Evolutionary conservation across 2,888 invertebrate species (phyloP), one percentile per base, ranked within the genome.

Genomic region (Cataglyphis livida): DNA sequence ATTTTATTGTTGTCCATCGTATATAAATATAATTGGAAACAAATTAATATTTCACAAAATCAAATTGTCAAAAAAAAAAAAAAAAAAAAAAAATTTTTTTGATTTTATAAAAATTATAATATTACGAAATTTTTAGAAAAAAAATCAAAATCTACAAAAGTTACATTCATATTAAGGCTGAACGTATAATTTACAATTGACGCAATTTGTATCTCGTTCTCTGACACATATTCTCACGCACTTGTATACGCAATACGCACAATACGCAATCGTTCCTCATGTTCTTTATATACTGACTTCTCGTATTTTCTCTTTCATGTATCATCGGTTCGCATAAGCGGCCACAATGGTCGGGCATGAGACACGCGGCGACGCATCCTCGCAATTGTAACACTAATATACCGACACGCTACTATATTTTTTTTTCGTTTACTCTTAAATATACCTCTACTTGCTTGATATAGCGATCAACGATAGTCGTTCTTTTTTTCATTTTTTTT

Each of bases 401-500:
- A 83, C 57, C 82, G 82, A 81, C 84, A 86, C 79, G 71, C 85
- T 88, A 89, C 84, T 85, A 82, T 84, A 83, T 86, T 78, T 62
- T 84, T 84, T 84, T 59, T 83, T 73, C 74, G 78, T 79, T 48
- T 82, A 78, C 12, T 44, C 71, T 73, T 84, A 51, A 82, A 83
- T 87, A 85, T 88, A 89, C 88, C 88, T 85, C 81, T 89, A 89
- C 86, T 85, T 87, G 83, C 89, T 88, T 89, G 84, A 84, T 88
- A 85, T 88, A 89, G 88, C 89, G 88, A 83, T 87, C 88, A 89
- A 89, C 87, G 88, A 89, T 88, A 88, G 82, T 89, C 87, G 71
- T 83, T 35, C 57, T 82, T 78, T 68, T 61, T 65, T 48, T 82
- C 28, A 41, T 75, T 83, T 57, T 25, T 51, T 64, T 32, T 57